phyloP scores from a whole-genome alignment of 2,797 vertebrate genomes.

The Melanotaenia nigrans region DNA sequence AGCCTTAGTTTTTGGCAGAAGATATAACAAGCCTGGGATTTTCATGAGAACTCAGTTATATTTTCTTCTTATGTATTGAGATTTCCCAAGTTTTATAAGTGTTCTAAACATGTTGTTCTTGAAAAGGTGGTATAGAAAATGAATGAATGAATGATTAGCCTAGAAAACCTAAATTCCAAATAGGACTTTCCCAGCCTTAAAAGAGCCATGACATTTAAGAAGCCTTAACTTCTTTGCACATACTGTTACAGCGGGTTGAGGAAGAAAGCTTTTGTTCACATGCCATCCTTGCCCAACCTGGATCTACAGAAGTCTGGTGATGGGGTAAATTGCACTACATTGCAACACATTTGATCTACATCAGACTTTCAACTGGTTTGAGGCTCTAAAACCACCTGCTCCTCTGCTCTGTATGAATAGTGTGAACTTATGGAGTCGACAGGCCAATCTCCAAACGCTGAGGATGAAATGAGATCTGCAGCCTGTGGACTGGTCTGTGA shows the following conservation, averaged over 20 bases:
- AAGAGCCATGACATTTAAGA: conserved; percentile 14
- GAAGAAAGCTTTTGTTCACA: conserved; percentile 99
- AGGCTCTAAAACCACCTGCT: conserved; percentile 18
- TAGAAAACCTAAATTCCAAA: neutral
- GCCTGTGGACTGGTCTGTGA: conserved; percentile 97
- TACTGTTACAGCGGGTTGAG: conserved; percentile 99
- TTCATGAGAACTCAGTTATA: too few species aligned
- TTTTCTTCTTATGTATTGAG: too few species aligned
- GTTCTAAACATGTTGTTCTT: neutral
- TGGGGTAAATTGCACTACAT: conserved; percentile 84
- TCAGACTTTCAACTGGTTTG: neutral
- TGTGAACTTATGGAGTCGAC: conserved; percentile 92
- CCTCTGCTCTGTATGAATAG: conserved; percentile 69
- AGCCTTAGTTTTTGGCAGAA: neutral
- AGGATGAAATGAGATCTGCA: conserved; percentile 95
- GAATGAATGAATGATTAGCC: neutral
- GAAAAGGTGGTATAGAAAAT: neutral
- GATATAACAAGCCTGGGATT: neutral
- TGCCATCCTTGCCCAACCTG: conserved; percentile 97
- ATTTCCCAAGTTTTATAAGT: neutral
- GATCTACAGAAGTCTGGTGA: conserved; percentile 97
- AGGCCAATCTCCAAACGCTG: conserved; percentile 92
- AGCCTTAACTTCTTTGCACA: conserved; percentile 90
- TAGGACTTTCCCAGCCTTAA: neutral
- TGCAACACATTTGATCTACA: neutral